These are phyloP conservation scores for Sinonovacula constricta DNA, from an alignment of 1,140 invertebrate species.

Conservation along the genomic window DNA sequence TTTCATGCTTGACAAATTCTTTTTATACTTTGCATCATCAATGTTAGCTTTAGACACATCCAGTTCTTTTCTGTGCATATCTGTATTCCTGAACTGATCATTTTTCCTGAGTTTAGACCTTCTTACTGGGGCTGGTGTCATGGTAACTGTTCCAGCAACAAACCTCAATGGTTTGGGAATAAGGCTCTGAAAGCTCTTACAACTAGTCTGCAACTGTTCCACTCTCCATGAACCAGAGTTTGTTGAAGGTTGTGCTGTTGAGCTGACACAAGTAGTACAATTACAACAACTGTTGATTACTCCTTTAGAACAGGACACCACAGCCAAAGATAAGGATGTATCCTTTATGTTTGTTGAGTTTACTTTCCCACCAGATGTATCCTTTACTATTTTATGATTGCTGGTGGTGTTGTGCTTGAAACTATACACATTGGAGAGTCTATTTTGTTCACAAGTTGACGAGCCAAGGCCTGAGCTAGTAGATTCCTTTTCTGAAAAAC, in stretches of 20 bases:
- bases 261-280: constrained; percentile 6
- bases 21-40: constrained; percentile 23
- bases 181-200: neutral
- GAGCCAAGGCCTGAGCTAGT: constrained; percentile 4
- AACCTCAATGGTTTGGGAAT: constrained; percentile 36
- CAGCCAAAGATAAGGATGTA: constrained; percentile 6
- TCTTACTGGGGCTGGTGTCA: constrained; percentile 33
- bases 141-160: constrained; percentile 11
- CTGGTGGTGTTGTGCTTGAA: neutral
- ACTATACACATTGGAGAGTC: neutral
- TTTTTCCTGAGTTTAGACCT: neutral
- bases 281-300: constrained; percentile 21
- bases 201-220: neutral
- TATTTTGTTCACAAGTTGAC: neutral
- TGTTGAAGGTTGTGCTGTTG: neutral
- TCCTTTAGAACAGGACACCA: constrained; percentile 31
- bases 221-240: neutral
- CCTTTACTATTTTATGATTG: neutral
- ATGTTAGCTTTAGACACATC: neutral
- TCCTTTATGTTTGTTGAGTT: neutral
- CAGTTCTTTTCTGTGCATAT: too few species aligned
- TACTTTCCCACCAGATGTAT: neutral
- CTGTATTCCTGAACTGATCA: neutral
- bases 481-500: constrained; percentile 30
- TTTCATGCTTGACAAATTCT: neutral